Percentiles rank a stretch among this genome's conserved stretches.
Conservation (phyloP, 2,888 invertebrate genomes). For the Apoda limacodes region DNA sequence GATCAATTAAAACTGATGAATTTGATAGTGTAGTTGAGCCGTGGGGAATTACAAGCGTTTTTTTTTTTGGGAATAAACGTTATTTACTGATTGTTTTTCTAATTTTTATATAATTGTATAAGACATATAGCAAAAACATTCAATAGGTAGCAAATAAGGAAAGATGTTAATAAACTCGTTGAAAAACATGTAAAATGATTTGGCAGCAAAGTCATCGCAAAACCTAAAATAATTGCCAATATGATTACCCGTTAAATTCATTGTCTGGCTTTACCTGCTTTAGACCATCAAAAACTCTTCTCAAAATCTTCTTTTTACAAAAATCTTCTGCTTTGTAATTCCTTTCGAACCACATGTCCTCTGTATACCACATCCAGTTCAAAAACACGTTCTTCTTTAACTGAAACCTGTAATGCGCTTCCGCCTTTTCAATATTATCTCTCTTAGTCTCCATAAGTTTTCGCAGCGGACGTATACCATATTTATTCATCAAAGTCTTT, state of each 20-base stretch:
- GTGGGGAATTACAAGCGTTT: too few relatives aligned
- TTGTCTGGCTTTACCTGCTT: constrained; percentile 35
- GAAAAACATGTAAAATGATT: too few relatives aligned
- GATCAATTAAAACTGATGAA: too few relatives aligned
- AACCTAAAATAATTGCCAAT: too few relatives aligned
- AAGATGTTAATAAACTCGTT: too few relatives aligned
- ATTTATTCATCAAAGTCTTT: constrained; percentile 43
- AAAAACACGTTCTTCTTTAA: constrained; percentile 59
- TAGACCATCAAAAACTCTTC: constrained; percentile 56
- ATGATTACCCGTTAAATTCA: too few relatives aligned
- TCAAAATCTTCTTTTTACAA: constrained; percentile 56
- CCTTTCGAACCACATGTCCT: constrained; percentile 61
- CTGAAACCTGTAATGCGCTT: constrained; percentile 51
- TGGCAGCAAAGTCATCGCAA: too few relatives aligned
- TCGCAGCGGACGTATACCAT: constrained; percentile 45
- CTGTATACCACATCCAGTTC: constrained; percentile 65
- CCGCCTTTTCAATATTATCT: constrained; percentile 54
- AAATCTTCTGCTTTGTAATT: constrained; percentile 68
- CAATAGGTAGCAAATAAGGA: background rate
- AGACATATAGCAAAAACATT: too few relatives aligned
- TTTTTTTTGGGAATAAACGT: too few relatives aligned
- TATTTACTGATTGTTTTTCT: too few relatives aligned
- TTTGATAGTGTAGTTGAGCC: too few relatives aligned
- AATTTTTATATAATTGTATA: too few relatives aligned
- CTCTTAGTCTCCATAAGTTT: constrained; percentile 39